Percentiles rank a stretch among this genome's conserved stretches.
Conservation (phyloP, 23 tunicate genomes). For the Oikopleura albicans region DNA sequence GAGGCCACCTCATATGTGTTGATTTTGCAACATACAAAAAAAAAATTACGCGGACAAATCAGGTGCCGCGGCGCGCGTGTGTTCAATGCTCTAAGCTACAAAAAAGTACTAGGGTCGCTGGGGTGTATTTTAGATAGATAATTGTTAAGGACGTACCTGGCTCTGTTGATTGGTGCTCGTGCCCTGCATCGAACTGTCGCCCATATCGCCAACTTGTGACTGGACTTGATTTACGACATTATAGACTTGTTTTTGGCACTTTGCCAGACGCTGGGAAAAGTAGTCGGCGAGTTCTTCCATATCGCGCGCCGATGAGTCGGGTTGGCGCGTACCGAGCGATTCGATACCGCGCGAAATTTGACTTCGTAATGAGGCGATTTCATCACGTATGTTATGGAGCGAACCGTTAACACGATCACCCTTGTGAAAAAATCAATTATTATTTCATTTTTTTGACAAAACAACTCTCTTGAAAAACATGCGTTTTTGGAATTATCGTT, state of each 20-base stretch:
- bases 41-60: too few species aligned
- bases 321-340: constrained; percentile 22
- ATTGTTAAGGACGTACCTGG: too few species aligned
- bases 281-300: constrained; percentile 69
- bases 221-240: constrained; percentile 64
- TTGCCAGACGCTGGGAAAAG: constrained; percentile 57
- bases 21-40: too few species aligned
- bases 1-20: too few species aligned
- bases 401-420: constrained; percentile 13
- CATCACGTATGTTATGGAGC: constrained; percentile 33
- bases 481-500: too few species aligned
- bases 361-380: constrained; percentile 44
- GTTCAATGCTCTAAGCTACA: too few species aligned
- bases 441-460: too few species aligned
- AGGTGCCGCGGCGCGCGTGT: too few species aligned
- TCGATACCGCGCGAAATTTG: constrained; percentile 53
- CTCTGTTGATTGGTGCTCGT: background rate
- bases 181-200: background rate
- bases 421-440: too few species aligned
- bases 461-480: too few species aligned
- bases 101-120: too few species aligned
- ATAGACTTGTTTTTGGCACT: constrained; percentile 77
- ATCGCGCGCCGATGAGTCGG: constrained; percentile 26
- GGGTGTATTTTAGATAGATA: too few species aligned
- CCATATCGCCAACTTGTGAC: constrained; percentile 40